These are phyloP conservation scores for Scaptomyza flava DNA, from an alignment of 2,888 invertebrate genomes.

Conservation along the genomic window DNA sequence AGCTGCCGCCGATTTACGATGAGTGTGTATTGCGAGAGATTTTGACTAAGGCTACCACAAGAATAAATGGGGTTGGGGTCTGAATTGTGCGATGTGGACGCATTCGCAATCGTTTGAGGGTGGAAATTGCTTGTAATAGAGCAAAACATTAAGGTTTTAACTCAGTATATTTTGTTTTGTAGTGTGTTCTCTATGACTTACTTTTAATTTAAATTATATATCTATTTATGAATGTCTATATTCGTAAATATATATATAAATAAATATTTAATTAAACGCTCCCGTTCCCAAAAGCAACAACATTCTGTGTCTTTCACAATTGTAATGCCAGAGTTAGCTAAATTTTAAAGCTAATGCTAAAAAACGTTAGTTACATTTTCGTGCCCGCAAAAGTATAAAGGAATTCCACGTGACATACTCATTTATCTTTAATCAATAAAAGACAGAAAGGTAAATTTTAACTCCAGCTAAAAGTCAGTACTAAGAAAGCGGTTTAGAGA, in stretches of 20 bases:
- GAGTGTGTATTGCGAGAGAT: conserved; percentile 24
- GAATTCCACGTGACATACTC: too few species aligned
- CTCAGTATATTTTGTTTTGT: conserved; percentile 7
- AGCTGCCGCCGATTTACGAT: conserved; percentile 10
- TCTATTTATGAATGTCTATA: background rate
- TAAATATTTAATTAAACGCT: background rate
- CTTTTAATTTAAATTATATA: background rate
- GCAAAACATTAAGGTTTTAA: conserved; percentile 37
- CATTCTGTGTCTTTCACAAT: too few species aligned
- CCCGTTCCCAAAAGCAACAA: too few species aligned
- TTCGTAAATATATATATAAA: background rate
- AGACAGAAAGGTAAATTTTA: too few species aligned
- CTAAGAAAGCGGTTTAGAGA: too few species aligned
- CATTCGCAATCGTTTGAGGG: conserved; percentile 20
- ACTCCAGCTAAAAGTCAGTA: too few species aligned
- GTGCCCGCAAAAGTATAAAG: too few species aligned
- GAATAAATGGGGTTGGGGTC: conserved; percentile 8
- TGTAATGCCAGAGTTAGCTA: too few species aligned
- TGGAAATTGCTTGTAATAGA: conserved; percentile 37
- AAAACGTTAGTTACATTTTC: too few species aligned
- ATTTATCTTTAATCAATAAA: too few species aligned
- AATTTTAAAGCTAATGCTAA: too few species aligned
- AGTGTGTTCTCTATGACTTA: background rate
- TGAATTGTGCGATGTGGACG: conserved; percentile 6
- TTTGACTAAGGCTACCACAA: conserved; percentile 15